Percentiles rank a stretch among this genome's conserved stretches.
These are phyloP conservation scores for Okapia johnstoni DNA, from an alignment of 2,113 vertebrate species.

Conservation along the genomic window DNA sequence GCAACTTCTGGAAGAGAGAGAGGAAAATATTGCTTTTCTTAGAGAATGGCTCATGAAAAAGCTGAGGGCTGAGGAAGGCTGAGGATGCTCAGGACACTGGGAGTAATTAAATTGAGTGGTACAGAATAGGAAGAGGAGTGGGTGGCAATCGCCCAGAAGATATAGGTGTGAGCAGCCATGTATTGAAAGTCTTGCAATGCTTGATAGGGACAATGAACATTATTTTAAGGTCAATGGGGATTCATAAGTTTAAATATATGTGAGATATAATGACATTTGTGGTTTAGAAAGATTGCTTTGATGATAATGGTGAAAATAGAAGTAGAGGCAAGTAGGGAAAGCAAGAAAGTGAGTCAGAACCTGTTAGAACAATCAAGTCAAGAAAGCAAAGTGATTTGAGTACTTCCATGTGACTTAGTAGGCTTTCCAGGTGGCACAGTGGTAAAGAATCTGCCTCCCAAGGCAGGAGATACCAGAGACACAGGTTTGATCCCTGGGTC, in stretches of 20 bases:
- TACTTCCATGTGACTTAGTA: neutral
- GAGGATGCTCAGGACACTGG: neutral
- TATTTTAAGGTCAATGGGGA: neutral
- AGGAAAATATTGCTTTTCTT: neutral
- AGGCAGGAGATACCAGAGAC: neutral
- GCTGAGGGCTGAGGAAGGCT: neutral
- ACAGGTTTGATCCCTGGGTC: neutral
- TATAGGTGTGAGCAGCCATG: fast-evolving
- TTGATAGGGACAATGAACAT: neutral
- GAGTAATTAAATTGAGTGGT: neutral
- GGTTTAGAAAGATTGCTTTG: neutral
- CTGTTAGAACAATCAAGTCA: neutral
- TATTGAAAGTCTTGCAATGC: neutral
- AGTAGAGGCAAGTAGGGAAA: neutral
- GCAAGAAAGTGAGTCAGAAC: neutral
- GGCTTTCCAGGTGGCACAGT: neutral
- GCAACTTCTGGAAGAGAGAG: neutral
- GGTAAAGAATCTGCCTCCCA: neutral
- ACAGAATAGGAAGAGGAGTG: neutral
- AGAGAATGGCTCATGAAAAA: neutral
- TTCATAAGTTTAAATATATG: neutral
- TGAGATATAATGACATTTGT: neutral
- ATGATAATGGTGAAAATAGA: neutral
- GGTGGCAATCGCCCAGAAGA: neutral
- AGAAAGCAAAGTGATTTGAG: neutral